phyloP scores from a whole-genome alignment of 2,797 vertebrate genomes.

The Ciconia nigra region DNA sequence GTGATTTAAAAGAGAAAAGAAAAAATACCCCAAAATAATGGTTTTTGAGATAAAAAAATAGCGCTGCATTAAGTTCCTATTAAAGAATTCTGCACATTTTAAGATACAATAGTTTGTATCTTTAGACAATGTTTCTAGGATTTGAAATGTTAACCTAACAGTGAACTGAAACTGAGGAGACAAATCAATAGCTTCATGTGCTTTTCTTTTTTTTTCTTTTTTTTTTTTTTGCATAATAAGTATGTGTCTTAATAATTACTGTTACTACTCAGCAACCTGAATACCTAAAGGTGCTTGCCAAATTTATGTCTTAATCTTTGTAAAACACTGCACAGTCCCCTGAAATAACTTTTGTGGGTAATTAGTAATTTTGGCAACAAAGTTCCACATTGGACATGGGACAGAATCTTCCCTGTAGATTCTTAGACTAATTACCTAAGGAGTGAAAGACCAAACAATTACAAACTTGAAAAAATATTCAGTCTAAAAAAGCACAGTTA shows the following conservation, averaged over 20 bases:
- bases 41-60: not conserved
- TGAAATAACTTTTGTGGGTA: not conserved
- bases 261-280: not conserved
- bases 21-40: not conserved
- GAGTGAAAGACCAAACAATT: not conserved
- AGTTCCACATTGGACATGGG: not conserved
- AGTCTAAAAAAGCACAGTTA: not conserved
- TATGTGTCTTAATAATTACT: not conserved
- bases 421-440: not conserved
- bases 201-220: not conserved
- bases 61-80: not conserved
- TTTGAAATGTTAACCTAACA: not conserved
- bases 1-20: not conserved
- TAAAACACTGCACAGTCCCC: not conserved
- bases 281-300: not conserved
- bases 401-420: not conserved
- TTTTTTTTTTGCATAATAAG: not conserved
- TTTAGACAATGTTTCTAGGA: not conserved
- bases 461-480: not conserved
- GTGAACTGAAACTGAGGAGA: not conserved
- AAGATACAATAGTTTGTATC: not conserved
- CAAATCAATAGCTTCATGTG: not conserved
- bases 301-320: not conserved
- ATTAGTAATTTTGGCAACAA: conserved; percentile 8
- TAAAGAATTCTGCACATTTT: not conserved